Percentiles rank a stretch among this genome's conserved stretches.
These are phyloP conservation scores for Plectrocnemia conspersa DNA, from an alignment of 1,140 invertebrate genomes.

Conservation along the genomic window DNA sequence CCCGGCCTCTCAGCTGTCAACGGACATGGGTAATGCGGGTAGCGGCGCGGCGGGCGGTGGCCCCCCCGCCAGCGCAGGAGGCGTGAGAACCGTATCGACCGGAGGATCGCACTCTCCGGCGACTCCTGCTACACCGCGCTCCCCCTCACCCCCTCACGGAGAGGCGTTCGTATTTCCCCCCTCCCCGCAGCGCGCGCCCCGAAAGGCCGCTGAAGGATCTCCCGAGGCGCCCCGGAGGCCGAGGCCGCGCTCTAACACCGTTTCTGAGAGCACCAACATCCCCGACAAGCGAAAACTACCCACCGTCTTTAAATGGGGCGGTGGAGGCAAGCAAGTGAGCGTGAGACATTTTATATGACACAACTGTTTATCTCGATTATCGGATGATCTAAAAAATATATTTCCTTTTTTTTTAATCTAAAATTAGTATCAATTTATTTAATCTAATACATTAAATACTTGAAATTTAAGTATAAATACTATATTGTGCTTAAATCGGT, in stretches of 20 bases:
- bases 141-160: slow-evolving; percentile 13
- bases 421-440: too few species aligned
- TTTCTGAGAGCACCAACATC: slow-evolving; percentile 60
- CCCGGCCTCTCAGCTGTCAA: slow-evolving; percentile 15
- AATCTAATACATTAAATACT: too few species aligned
- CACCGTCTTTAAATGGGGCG: slow-evolving; percentile 96
- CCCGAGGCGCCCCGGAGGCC: neutral
- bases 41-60: slow-evolving; percentile 54
- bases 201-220: slow-evolving; percentile 52
- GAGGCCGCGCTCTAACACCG: slow-evolving; percentile 65
- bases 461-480: too few species aligned
- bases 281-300: slow-evolving; percentile 63
- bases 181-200: slow-evolving; percentile 58
- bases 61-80: neutral
- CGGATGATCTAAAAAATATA: too few species aligned
- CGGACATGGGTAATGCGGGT: slow-evolving; percentile 69
- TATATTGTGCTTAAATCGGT: too few species aligned
- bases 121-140: slow-evolving; percentile 38
- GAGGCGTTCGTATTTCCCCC: slow-evolving; percentile 15
- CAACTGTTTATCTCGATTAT: too few species aligned
- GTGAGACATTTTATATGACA: too few species aligned
- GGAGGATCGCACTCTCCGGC: too few species aligned
- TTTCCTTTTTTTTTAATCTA: too few species aligned
- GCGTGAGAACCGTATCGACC: neutral
- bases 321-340: slow-evolving; percentile 85